Evolutionary conservation across 2,888 invertebrate genomes (phyloP).

Genomic region (Ctenicera cuprea): DNA sequence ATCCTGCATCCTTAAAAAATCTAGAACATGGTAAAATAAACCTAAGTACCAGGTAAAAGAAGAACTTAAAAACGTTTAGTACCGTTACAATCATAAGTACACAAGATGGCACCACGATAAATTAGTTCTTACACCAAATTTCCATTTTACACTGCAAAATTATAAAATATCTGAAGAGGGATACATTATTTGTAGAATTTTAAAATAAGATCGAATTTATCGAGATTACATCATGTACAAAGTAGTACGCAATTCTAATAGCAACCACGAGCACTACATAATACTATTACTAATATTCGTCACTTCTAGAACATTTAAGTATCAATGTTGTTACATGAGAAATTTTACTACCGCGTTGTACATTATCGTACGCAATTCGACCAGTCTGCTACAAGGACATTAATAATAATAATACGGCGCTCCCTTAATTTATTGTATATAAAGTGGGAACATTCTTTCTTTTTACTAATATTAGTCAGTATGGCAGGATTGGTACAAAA

Average conservation of each 20-base stretch:
- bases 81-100: conserved; percentile 45
- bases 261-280: conserved; percentile 49
- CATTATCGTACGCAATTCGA: conserved; percentile 23
- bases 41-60: conserved; percentile 37
- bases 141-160: background rate
- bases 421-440: conserved; percentile 32
- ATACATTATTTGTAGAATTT: conserved; percentile 19
- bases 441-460: conserved; percentile 29
- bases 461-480: conserved; percentile 57
- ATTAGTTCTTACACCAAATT: conserved; percentile 5
- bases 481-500: conserved; percentile 62
- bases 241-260: conserved; percentile 43
- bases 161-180: conserved; percentile 1
- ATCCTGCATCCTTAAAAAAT: background rate
- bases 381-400: conserved; percentile 35
- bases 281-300: conserved; percentile 43
- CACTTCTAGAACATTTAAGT: conserved; percentile 49
- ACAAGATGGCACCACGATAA: conserved; percentile 13
- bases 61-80: conserved; percentile 43
- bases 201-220: conserved; percentile 20
- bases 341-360: conserved; percentile 35
- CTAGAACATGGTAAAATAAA: no score
- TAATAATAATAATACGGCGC: conserved; percentile 30
- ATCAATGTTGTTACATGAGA: conserved; percentile 45
- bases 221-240: conserved; percentile 32